These are phyloP conservation scores for Campopleginae sp. DNA, from an alignment of 2,888 invertebrate species.

Conservation along the genomic window DNA sequence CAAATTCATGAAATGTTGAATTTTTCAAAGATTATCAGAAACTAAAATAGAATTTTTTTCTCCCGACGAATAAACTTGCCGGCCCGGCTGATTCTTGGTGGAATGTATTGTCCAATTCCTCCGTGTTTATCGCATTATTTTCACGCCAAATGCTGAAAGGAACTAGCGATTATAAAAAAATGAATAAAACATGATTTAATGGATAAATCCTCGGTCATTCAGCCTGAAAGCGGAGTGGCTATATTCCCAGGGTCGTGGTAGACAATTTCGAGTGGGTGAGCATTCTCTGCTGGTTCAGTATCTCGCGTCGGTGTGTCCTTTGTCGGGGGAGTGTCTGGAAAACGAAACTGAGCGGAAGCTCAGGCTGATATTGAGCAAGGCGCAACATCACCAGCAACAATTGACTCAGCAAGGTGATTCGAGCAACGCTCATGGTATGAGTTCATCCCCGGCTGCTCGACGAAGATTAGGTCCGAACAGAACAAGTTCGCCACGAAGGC, in stretches of 20 bases:
- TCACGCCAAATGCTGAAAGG: not conserved
- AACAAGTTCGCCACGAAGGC: conserved; percentile 84
- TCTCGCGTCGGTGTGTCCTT: conserved; percentile 92
- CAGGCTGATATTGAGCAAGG: conserved; percentile 94
- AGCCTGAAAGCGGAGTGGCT: conserved; percentile 98
- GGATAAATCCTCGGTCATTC: conserved; percentile 68
- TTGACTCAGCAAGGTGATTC: conserved; percentile 88
- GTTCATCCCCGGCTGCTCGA: conserved; percentile 84
- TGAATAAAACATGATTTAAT: conserved; percentile 49
- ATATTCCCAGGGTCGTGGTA: conserved; percentile 96
- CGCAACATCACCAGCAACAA: conserved; percentile 95
- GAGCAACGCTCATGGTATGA: conserved; percentile 80
- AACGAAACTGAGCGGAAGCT: conserved; percentile 95
- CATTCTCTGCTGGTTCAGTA: conserved; percentile 93
- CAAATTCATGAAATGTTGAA: not conserved
- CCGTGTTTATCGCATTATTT: conserved; percentile 1
- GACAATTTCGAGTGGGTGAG: conserved; percentile 94
- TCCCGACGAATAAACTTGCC: not conserved
- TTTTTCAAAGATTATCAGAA: too few species aligned
- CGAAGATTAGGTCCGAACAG: conserved; percentile 84
- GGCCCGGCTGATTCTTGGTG: not conserved
- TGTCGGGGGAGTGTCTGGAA: conserved; percentile 92
- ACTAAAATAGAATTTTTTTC: not conserved
- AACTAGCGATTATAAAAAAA: not conserved
- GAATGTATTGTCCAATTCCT: not conserved